phyloP scores from a whole-genome alignment of 2,113 vertebrate genomes.

The Leucosticte australis region DNA sequence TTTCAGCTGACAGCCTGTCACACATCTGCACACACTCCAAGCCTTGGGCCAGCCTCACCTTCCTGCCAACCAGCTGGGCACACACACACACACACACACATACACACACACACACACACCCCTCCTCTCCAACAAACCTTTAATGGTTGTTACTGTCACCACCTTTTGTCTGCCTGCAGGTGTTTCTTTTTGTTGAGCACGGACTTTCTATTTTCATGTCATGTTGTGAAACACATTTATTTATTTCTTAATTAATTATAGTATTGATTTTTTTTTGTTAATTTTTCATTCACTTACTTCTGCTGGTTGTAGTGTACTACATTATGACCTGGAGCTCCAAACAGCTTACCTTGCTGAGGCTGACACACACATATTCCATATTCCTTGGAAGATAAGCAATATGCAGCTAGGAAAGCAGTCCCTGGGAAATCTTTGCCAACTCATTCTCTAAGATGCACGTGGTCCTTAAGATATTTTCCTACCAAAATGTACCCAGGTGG shows the following conservation, averaged over 20 bases:
- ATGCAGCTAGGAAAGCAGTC: neutral
- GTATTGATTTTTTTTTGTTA: neutral
- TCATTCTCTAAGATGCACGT: neutral
- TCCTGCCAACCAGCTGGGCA: neutral
- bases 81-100: neutral
- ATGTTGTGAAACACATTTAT: accelerated
- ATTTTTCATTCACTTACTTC: neutral
- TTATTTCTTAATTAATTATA: neutral
- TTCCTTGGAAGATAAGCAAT: neutral
- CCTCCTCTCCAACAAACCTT: neutral
- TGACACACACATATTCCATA: neutral
- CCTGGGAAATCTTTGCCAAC: neutral
- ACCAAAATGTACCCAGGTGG: neutral
- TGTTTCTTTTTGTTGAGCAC: neutral
- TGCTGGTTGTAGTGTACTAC: neutral
- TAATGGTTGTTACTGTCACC: neutral
- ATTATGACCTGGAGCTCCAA: neutral
- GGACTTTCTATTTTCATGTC: neutral
- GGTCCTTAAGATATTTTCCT: neutral
- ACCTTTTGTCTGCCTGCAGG: neutral
- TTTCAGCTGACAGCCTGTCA: neutral
- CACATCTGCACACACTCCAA: accelerated
- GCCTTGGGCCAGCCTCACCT: accelerated
- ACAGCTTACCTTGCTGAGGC: neutral
- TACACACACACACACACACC: neutral